Conservation (phyloP, 2,888 invertebrate genomes). For the Prostheceraeus crozeri region DNA sequence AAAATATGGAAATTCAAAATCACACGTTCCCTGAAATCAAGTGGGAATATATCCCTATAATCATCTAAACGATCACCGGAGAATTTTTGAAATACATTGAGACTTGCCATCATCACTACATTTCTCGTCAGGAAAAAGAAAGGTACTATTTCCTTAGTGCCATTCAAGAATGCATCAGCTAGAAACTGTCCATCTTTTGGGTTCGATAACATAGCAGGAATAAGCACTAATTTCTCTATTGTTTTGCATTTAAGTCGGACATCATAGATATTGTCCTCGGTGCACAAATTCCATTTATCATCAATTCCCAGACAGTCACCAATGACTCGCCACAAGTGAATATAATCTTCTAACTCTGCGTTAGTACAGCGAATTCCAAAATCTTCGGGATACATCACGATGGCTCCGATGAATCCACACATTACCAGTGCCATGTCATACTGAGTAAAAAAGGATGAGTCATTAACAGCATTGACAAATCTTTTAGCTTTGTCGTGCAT, state of each 20-base stretch:
- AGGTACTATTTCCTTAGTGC: no score
- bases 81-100: no score
- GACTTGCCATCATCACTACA: no score
- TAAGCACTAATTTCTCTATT: not conserved
- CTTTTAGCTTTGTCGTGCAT: not conserved
- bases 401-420: conserved; percentile 75
- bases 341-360: conserved; percentile 67
- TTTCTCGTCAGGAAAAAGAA: no score
- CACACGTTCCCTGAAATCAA: no score
- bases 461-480: not conserved
- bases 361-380: conserved; percentile 64
- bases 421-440: conserved; percentile 76
- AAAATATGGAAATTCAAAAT: no score
- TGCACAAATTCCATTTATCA: conserved; percentile 59
- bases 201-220: not conserved
- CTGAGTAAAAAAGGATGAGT: conserved; percentile 60
- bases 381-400: conserved; percentile 62
- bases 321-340: conserved; percentile 76
- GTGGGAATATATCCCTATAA: no score
- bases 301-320: conserved; percentile 74
- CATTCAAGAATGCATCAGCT: no score
- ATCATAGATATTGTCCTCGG: not conserved
- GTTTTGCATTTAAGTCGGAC: conserved; percentile 14
- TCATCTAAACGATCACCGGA: no score
- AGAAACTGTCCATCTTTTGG: conserved; percentile 18